phyloP scores from a whole-genome alignment of 2,888 invertebrate genomes.

The Antheraea assamensis region DNA sequence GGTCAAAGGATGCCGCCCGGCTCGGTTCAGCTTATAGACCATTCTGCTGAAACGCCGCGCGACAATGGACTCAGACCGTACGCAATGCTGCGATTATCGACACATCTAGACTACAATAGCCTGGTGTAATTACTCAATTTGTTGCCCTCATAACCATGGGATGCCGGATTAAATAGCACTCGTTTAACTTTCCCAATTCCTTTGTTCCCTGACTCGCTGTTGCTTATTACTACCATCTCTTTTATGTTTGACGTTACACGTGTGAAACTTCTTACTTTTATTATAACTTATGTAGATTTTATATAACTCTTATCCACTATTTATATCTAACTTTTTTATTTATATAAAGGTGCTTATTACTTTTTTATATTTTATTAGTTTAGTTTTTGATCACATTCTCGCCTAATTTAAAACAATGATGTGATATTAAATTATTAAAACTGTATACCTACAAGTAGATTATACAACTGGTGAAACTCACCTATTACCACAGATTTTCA shows the following conservation, averaged over 20 bases:
- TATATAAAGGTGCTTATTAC: background rate
- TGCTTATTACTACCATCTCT: constrained; percentile 49
- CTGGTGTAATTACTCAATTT: constrained; percentile 73
- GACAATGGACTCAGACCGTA: constrained; percentile 59
- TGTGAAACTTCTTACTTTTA: too few species aligned
- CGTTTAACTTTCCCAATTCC: constrained; percentile 55
- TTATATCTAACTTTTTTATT: background rate
- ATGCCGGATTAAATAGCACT: constrained; percentile 53
- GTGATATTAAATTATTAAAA: too few species aligned
- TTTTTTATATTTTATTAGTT: background rate
- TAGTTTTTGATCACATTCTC: too few species aligned
- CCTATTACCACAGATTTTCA: too few species aligned
- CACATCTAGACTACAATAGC: constrained; percentile 55
- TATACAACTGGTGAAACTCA: too few species aligned
- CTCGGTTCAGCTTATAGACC: constrained; percentile 30
- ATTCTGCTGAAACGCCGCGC: constrained; percentile 44
- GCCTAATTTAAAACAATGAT: too few species aligned
- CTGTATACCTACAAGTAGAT: too few species aligned
- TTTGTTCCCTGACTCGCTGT: constrained; percentile 46
- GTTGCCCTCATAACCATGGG: constrained; percentile 51
- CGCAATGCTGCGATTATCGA: constrained; percentile 53
- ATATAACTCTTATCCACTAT: background rate
- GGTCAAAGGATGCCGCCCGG: constrained; percentile 36
- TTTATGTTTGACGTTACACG: constrained; percentile 37
- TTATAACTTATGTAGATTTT: background rate